Percentiles rank a stretch among this genome's conserved stretches.
phyloP scores from a whole-genome alignment of 1,140 invertebrate species.

The Drosophila suzukii region DNA sequence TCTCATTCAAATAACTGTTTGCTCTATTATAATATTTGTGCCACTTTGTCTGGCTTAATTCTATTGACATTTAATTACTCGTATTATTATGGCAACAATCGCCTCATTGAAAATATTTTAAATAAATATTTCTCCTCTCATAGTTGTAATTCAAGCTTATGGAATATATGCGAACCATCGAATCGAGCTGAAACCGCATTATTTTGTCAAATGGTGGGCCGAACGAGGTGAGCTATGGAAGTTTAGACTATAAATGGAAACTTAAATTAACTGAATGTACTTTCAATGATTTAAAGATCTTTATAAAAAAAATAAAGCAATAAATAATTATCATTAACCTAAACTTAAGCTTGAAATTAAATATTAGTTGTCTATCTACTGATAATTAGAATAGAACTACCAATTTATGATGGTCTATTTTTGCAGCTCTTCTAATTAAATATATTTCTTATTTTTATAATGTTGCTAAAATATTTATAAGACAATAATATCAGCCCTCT shows the following conservation, averaged over 20 bases:
- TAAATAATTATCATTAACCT: too few species aligned
- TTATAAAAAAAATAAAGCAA: too few species aligned
- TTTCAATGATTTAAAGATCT: too few species aligned
- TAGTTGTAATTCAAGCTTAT: conserved; percentile 71
- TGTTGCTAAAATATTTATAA: too few species aligned
- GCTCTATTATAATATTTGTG: conserved; percentile 9
- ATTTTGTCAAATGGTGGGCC: conserved; percentile 58
- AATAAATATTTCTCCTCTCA: conserved; percentile 61
- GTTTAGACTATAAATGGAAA: too few species aligned
- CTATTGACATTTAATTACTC: conserved; percentile 75
- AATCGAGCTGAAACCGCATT: conserved; percentile 52
- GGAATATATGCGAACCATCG: conserved; percentile 21
- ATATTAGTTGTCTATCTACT: too few species aligned
- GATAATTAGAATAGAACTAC: too few species aligned
- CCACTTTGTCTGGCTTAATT: conserved; percentile 50
- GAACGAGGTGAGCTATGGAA: conserved; percentile 1
- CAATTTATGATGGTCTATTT: too few species aligned
- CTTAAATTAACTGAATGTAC: too few species aligned
- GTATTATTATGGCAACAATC: conserved; percentile 11
- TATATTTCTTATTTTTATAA: too few species aligned
- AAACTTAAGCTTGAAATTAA: too few species aligned
- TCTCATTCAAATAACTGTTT: conserved; percentile 16
- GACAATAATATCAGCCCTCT: conserved; percentile 23
- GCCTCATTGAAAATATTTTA: conserved; percentile 59
- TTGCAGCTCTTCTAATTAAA: too few species aligned